Conservation (phyloP, 2,113 vertebrate genomes). For the Lanius collurio region DNA sequence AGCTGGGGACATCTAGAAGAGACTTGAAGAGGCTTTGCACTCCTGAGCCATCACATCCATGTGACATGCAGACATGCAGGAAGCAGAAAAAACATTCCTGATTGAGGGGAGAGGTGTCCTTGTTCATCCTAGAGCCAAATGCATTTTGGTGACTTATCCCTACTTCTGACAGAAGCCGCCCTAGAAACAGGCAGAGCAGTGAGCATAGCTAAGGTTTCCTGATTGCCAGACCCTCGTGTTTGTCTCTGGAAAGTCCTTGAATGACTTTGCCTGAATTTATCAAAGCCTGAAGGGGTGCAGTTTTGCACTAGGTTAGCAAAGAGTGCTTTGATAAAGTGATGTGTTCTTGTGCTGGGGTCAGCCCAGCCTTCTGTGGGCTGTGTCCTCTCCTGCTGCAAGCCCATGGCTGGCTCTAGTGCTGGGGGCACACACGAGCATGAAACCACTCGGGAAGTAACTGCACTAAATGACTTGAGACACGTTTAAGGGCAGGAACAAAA, state of each 20-base stretch:
- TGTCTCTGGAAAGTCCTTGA: neutral
- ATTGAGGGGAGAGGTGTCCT: neutral
- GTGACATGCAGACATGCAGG: neutral
- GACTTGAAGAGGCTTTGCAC: neutral
- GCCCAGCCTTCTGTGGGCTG: neutral
- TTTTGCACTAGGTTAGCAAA: neutral
- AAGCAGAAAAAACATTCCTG: neutral
- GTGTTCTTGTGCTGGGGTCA: neutral
- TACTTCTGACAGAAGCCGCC: neutral
- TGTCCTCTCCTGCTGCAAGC: neutral
- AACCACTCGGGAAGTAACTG: neutral
- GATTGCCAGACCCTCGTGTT: neutral
- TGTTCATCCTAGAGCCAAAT: neutral
- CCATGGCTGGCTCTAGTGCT: neutral
- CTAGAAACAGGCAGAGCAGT: neutral
- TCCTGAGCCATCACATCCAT: neutral
- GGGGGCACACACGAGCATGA: neutral
- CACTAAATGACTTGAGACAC: neutral
- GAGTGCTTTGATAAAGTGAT: neutral
- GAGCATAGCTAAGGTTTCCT: neutral
- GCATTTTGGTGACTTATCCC: neutral
- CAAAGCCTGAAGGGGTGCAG: neutral
- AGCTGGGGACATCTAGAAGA: neutral
- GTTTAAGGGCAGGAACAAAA: neutral
- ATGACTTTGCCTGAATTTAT: neutral